phyloP scores from a whole-genome alignment of 2,797 vertebrate species.

The Botia kubotai region DNA sequence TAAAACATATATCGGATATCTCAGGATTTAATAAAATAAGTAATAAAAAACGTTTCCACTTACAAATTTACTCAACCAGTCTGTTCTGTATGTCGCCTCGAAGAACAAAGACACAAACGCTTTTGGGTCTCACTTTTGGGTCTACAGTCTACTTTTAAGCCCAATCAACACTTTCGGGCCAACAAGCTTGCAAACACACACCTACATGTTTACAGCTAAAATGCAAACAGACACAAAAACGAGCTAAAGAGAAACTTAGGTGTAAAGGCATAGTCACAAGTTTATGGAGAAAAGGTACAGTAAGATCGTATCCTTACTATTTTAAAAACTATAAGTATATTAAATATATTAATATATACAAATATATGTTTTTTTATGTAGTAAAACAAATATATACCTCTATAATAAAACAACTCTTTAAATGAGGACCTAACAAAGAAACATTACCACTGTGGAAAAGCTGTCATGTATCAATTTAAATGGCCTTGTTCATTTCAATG shows the following conservation, averaged over 20 bases:
- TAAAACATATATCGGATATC: background rate
- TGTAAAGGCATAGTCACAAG: too few species aligned
- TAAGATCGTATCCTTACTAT: too few species aligned
- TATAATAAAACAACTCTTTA: background rate
- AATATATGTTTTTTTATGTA: background rate
- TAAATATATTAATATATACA: background rate
- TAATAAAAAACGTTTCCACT: too few species aligned
- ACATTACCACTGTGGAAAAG: background rate
- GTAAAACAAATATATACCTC: background rate
- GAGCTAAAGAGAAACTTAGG: conserved; percentile 46
- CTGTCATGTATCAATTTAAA: conserved; percentile 9
- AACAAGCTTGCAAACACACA: background rate
- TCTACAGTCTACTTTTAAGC: background rate
- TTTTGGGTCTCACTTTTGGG: background rate
- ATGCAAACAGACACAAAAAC: conserved; percentile 51
- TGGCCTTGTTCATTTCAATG: conserved; percentile 18
- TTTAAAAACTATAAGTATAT: too few species aligned
- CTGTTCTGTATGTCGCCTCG: background rate
- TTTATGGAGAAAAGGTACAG: too few species aligned
- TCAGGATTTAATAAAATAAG: background rate
- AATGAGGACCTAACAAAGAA: background rate
- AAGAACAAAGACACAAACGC: background rate
- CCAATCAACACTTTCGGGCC: conserved; percentile 43
- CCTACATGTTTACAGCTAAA: conserved; percentile 35
- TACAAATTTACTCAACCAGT: background rate